phyloP scores from a whole-genome alignment of 2,888 invertebrate species.

The Caenorhabditis plicata region DNA sequence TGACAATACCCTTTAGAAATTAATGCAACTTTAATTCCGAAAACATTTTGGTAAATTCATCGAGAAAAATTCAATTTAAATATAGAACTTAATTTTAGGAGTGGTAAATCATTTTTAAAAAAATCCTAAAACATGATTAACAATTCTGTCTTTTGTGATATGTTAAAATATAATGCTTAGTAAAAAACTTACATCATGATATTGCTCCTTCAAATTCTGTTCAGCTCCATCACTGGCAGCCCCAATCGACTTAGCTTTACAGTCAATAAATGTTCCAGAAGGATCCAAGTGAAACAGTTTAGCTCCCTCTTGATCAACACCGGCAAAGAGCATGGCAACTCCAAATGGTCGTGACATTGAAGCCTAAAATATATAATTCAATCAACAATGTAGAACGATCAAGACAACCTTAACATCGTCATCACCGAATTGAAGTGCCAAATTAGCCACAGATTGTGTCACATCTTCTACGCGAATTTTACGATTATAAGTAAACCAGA shows the following conservation, averaged over 20 bases:
- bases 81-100: too few species aligned
- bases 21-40: too few species aligned
- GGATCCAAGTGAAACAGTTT: conserved; percentile 85
- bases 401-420: conserved; percentile 79
- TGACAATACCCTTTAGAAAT: too few species aligned
- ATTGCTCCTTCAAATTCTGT: conserved; percentile 81
- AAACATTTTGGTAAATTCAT: too few species aligned
- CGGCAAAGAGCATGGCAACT: conserved; percentile 94
- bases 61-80: too few species aligned
- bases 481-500: conserved; percentile 65
- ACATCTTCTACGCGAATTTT: conserved; percentile 81
- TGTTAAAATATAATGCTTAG: background rate
- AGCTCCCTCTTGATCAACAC: conserved; percentile 83
- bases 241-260: conserved; percentile 97
- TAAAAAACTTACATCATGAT: conserved; percentile 69
- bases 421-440: conserved; percentile 99
- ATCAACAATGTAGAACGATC: background rate
- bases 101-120: too few species aligned
- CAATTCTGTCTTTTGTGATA: background rate
- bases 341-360: conserved; percentile 90
- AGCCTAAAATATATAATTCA: conserved; percentile 72
- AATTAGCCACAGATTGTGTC: conserved; percentile 94
- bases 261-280: conserved; percentile 84
- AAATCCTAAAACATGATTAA: background rate
- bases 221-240: conserved; percentile 99